A percentile compares a stretch with the other conserved stretches of the same genome.
Conservation (phyloP, 2,888 invertebrate species). For the Alentia gelatinosa region DNA sequence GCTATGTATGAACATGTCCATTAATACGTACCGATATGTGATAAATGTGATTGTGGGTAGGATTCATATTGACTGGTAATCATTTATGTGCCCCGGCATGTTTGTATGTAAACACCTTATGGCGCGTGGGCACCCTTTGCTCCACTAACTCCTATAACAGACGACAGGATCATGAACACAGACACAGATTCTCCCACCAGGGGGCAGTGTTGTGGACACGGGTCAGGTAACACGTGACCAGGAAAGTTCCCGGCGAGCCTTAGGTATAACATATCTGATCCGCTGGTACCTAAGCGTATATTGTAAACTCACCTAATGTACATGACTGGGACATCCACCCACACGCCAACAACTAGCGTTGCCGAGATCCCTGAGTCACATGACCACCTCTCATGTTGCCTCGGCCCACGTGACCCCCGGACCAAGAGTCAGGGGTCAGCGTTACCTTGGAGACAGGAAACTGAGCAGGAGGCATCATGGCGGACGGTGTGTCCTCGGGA, state of each 20-base stretch:
- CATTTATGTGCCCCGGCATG: too few species aligned
- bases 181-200: too few species aligned
- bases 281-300: background rate
- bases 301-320: background rate
- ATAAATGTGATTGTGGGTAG: too few species aligned
- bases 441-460: constrained; percentile 52
- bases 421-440: constrained; percentile 10
- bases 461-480: background rate
- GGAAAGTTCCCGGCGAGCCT: background rate
- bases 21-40: too few species aligned
- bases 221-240: background rate
- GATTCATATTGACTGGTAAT: too few species aligned
- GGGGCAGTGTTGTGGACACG: too few species aligned
- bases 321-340: background rate
- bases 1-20: too few species aligned
- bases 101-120: too few species aligned
- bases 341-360: background rate
- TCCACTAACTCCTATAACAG: too few species aligned
- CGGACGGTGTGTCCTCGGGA: background rate
- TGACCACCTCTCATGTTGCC: constrained; percentile 36
- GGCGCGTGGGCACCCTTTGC: too few species aligned
- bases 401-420: constrained; percentile 22
- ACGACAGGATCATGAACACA: too few species aligned
- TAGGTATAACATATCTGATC: background rate
- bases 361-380: constrained; percentile 36